Conservation (phyloP, 2,797 vertebrate species). For the Centropyge bicolor region DNA sequence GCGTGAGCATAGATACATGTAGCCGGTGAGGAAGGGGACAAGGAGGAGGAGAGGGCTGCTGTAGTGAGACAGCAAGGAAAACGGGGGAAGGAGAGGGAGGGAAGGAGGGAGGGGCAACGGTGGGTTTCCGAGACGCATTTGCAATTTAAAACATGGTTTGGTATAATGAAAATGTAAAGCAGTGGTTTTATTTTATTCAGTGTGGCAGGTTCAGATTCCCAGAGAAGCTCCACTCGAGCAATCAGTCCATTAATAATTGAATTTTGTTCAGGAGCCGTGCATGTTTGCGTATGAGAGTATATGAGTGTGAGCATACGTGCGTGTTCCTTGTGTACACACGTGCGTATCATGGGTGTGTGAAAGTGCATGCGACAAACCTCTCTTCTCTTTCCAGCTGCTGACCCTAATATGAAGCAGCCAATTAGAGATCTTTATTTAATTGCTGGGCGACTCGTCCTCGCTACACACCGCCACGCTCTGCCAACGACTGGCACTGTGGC, state of each 20-base stretch:
- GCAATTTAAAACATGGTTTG: constrained; percentile 97
- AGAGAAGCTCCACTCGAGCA: constrained; percentile 93
- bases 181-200: constrained; percentile 97
- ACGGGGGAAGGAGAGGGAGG: constrained; percentile 25
- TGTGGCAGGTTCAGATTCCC: constrained; percentile 98
- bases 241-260: constrained; percentile 99
- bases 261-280: constrained; percentile 90
- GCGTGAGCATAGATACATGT: constrained; percentile 55
- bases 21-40: constrained; percentile 71
- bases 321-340: constrained; percentile 45
- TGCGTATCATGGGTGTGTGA: constrained; percentile 51
- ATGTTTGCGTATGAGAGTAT: constrained; percentile 67
- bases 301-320: constrained; percentile 50
- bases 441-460: constrained; percentile 84
- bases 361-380: constrained; percentile 85
- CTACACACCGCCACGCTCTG: constrained; percentile 73
- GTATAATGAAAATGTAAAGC: constrained; percentile 99
- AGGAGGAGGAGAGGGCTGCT: constrained; percentile 70
- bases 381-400: constrained; percentile 91
- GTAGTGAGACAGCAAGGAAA: constrained; percentile 75
- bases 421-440: constrained; percentile 97
- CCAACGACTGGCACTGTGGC: constrained; percentile 74
- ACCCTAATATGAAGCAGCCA: constrained; percentile 95
- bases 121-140: constrained; percentile 88
- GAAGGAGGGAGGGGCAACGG: constrained; percentile 69